phyloP scores from a whole-genome alignment of 2,888 invertebrate species.

The Lithophane socia region DNA sequence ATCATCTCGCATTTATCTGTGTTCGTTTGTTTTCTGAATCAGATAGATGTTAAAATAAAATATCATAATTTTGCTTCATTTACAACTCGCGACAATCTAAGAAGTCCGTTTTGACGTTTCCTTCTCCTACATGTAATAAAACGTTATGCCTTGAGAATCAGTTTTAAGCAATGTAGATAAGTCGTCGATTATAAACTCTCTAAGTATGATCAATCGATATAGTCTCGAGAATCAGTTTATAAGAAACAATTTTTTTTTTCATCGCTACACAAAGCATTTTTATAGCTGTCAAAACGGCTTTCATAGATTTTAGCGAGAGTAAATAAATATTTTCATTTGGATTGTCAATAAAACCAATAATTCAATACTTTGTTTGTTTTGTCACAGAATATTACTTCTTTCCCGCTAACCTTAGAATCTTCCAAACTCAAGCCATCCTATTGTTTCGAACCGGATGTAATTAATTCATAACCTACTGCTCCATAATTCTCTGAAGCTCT shows the following conservation, averaged over 20 bases:
- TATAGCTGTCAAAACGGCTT: no score
- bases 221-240: no score
- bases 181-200: no score
- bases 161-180: no score
- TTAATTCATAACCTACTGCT: slow-evolving; percentile 20
- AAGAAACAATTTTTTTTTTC: no score
- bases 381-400: not conserved
- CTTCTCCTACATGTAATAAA: no score
- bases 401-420: not conserved
- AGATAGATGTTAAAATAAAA: not conserved
- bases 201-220: no score
- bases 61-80: not conserved
- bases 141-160: no score
- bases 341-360: not conserved
- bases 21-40: not conserved
- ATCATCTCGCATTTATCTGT: not conserved
- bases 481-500: slow-evolving; percentile 40
- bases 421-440: not conserved
- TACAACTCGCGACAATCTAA: no score
- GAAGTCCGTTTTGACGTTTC: no score
- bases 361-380: not conserved
- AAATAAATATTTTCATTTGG: not conserved
- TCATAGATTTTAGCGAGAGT: no score
- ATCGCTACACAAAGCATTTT: no score
- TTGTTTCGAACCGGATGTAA: slow-evolving; percentile 27